Evolutionary conservation across 2,888 invertebrate genomes (phyloP).

Genomic region (Eristalis tenax): DNA sequence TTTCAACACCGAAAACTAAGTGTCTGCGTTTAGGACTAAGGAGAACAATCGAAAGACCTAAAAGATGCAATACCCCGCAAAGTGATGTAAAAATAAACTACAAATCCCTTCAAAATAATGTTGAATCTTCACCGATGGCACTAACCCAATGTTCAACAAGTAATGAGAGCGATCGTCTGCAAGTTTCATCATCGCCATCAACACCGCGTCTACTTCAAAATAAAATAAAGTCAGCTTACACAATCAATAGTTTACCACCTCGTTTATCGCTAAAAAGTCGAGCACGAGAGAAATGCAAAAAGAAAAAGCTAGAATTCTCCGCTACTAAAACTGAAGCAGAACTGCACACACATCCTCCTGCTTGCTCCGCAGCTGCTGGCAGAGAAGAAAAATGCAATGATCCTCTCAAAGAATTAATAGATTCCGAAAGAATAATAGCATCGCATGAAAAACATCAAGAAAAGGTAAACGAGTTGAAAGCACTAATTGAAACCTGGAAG

Average conservation of each 20-base stretch:
- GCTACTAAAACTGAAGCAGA: background rate
- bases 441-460: constrained; percentile 55
- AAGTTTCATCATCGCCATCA: background rate
- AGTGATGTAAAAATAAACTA: constrained; percentile 71
- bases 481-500: constrained; percentile 75
- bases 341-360: background rate
- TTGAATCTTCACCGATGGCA: constrained; percentile 70
- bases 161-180: background rate
- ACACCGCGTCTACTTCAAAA: background rate
- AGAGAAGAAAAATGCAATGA: constrained; percentile 8
- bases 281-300: constrained; percentile 71
- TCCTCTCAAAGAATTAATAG: constrained; percentile 46
- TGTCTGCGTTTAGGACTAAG: constrained; percentile 45
- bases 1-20: constrained; percentile 51
- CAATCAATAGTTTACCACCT: constrained; percentile 73
- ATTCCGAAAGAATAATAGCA: constrained; percentile 70
- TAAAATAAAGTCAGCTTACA: background rate
- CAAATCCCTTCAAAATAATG: constrained; percentile 30
- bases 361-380: background rate
- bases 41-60: constrained; percentile 6
- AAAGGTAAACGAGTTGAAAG: constrained; percentile 72
- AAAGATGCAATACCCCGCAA: constrained; percentile 23
- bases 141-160: background rate
- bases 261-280: constrained; percentile 73
- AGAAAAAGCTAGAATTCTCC: constrained; percentile 55